Conservation (phyloP, 2,797 vertebrate genomes). For the Euthynnus affinis region DNA sequence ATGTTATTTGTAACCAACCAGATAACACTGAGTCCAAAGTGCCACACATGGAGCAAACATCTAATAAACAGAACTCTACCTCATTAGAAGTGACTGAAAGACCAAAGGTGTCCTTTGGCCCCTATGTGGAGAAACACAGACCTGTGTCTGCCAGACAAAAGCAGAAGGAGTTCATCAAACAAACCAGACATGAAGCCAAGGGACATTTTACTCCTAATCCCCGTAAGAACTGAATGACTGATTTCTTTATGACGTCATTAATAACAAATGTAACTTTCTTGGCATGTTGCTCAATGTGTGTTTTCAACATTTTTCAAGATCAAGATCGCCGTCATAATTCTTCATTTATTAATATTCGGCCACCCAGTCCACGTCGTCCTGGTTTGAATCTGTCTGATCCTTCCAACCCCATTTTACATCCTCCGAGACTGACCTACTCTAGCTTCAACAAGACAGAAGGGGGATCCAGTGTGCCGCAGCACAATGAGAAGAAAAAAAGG, state of each 20-base stretch:
- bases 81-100: slow-evolving; percentile 58
- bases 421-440: slow-evolving; percentile 72
- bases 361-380: slow-evolving; percentile 67
- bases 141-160: slow-evolving; percentile 49
- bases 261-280: slow-evolving; percentile 5
- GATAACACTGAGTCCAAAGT: slow-evolving; percentile 62
- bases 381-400: slow-evolving; percentile 68
- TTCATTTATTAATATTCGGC: slow-evolving; percentile 64
- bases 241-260: background rate
- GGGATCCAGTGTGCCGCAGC: slow-evolving; percentile 35
- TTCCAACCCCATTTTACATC: slow-evolving; percentile 77
- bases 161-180: slow-evolving; percentile 58
- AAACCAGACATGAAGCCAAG: slow-evolving; percentile 54
- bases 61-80: slow-evolving; percentile 51
- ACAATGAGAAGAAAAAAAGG: slow-evolving; percentile 64
- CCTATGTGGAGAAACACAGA: slow-evolving; percentile 57
- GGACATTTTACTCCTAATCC: slow-evolving; percentile 79
- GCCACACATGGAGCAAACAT: slow-evolving; percentile 44
- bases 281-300: background rate
- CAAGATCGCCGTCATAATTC: slow-evolving; percentile 38
- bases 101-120: slow-evolving; percentile 79
- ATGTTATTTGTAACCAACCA: slow-evolving; percentile 48
- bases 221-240: slow-evolving; percentile 63
- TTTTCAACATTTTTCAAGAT: slow-evolving; percentile 58
- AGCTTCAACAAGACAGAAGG: slow-evolving; percentile 61